A percentile compares a stretch with the other conserved stretches of the same genome.
Conservation (phyloP, 2,113 vertebrate genomes). For the Halichoerus grypus region DNA sequence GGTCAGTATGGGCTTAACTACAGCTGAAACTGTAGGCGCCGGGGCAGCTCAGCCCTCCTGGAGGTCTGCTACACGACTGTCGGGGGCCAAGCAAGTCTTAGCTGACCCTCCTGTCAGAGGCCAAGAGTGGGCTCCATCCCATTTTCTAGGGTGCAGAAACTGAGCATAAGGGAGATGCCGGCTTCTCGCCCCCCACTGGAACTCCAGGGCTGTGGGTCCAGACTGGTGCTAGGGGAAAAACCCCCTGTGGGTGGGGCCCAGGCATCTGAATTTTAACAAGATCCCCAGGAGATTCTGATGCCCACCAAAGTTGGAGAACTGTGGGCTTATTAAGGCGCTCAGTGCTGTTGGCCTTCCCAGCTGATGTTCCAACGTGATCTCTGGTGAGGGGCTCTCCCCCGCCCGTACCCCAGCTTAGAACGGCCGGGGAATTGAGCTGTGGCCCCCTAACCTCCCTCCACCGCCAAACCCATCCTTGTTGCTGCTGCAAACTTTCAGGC, state of each 20-base stretch:
- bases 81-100: too few species aligned
- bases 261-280: background rate
- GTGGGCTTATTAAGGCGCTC: background rate
- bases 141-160: background rate
- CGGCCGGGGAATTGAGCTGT: background rate
- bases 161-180: background rate
- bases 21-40: background rate
- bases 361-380: background rate
- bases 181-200: background rate
- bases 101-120: accelerated
- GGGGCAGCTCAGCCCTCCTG: background rate
- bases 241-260: too few species aligned
- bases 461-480: background rate
- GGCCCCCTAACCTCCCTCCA: background rate
- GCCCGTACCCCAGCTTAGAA: accelerated
- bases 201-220: background rate
- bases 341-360: background rate
- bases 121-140: background rate
- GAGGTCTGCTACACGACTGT: accelerated
- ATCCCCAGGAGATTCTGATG: background rate
- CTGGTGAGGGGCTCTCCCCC: background rate
- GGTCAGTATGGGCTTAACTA: background rate
- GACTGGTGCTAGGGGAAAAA: background rate
- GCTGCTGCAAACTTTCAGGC: background rate
- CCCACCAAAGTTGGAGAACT: background rate